Base-by-base conservation (phyloP, 1,140 invertebrate genomes). In the Sycophaga agraensis region DNA sequence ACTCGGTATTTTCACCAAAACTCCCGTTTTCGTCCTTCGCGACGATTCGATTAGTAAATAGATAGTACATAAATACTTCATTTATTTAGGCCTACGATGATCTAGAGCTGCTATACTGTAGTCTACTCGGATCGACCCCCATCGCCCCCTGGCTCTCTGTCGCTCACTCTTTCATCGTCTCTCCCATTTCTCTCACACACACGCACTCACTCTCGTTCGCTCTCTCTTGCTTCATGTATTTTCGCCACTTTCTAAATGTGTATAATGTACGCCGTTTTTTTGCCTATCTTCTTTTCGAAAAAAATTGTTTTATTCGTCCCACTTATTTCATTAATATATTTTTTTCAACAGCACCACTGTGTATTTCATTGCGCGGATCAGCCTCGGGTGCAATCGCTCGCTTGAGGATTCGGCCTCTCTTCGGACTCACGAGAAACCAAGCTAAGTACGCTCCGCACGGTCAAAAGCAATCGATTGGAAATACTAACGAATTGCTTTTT, bases 71-170 rank as follows among this genome's bases (percentile, higher is more conserved):
- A 76, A 77, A 73, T 76, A 77, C 68, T 76, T 73, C 26, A 56
- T 68, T 69, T 73, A 76, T 70, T 80, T 80, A 80, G 78, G 77
- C 78, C 78, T 78, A 76, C 70, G 69, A 67, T 78, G 73, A 77
- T 72, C 72, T 77, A 76, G 68, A 76, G 68, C 68, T 72, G 69
- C 67, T 71, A 42, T 64, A 57, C 39, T 59, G 54, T 66, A 43
- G 40, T 26, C 48, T 51, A 48, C 4, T 59, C 28, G 45, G 42
- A 59, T 65, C 46, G 14, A 24, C 5, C 39, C 1, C 21, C 14
- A 39, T 64, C 17, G 34, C 37, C 39, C n/a, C 34, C 57, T 60
- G n/a, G 21, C 54, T 26, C 37, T 43, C 48, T 9, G 9, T 48
- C 16, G 12, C 4, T 31, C 26, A 31, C 21, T 55, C 40, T 46